Percentiles rank a stretch among this genome's conserved stretches.
These are phyloP conservation scores for Branchinecta sandiegonensis DNA, from an alignment of 2,888 invertebrate genomes.

Conservation along the genomic window DNA sequence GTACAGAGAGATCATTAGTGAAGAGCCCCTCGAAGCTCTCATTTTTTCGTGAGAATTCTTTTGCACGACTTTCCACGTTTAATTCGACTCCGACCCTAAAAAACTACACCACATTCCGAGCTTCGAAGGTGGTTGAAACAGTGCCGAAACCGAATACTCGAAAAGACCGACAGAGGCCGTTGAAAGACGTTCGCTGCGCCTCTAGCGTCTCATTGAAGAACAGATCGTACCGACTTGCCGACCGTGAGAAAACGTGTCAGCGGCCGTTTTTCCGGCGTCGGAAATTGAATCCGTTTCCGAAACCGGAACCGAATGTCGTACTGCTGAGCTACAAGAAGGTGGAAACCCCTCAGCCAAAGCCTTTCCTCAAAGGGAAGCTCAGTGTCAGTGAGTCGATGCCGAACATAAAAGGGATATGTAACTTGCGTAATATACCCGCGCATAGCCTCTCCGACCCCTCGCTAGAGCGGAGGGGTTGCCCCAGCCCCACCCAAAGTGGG, in stretches of 20 bases:
- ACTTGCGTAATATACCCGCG: not conserved
- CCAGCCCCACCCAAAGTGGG: not conserved
- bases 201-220: not conserved
- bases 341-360: not conserved
- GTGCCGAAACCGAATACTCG: constrained; percentile 11
- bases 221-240: not conserved
- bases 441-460: constrained; percentile 23
- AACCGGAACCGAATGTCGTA: not conserved
- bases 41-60: not conserved
- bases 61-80: not conserved
- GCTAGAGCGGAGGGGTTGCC: not conserved
- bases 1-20: not conserved
- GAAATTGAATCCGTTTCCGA: not conserved
- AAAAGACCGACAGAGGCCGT: not conserved
- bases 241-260: constrained; percentile 1
- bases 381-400: constrained; percentile 19
- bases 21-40: not conserved
- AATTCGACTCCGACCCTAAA: constrained; percentile 4
- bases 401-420: constrained; percentile 18
- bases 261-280: constrained; percentile 6
- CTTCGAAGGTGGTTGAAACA: not conserved
- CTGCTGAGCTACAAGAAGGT: constrained; percentile 2
- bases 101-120: not conserved
- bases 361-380: not conserved
- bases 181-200: not conserved